A percentile compares a stretch with the other conserved stretches of the same genome.
Evolutionary conservation across 2,888 invertebrate species (phyloP).

Genomic region (Caenorhabditis sulstoni): DNA sequence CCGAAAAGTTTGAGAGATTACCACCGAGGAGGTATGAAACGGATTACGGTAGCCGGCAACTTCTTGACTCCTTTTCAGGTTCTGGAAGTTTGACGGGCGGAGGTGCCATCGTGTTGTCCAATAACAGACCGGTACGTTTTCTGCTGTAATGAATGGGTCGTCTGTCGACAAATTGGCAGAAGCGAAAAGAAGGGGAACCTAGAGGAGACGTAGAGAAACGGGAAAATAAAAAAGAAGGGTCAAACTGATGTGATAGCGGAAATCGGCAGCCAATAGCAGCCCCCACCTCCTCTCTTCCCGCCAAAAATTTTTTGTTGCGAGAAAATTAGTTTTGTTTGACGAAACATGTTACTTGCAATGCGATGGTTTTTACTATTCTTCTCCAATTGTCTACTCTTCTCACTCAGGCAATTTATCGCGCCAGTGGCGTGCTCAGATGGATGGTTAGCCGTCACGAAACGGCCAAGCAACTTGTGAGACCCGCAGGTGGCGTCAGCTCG

Average conservation of each 20-base stretch:
- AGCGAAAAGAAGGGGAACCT: constrained; percentile 8
- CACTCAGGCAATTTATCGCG: too few species aligned
- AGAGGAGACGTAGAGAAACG: constrained; percentile 15
- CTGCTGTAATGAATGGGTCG: constrained; percentile 1
- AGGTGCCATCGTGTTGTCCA: constrained; percentile 68
- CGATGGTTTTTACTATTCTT: too few species aligned
- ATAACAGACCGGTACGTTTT: constrained; percentile 60
- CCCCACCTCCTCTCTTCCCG: neutral
- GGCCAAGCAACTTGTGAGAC: too few species aligned
- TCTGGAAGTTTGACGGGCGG: constrained; percentile 75
- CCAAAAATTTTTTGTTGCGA: too few species aligned
- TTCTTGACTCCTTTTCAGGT: constrained; percentile 44
- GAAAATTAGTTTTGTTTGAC: too few species aligned
- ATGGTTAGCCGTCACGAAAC: too few species aligned
- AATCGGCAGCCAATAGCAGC: constrained; percentile 13
- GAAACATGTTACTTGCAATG: too few species aligned
- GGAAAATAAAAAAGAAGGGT: constrained; percentile 16
- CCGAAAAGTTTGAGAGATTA: constrained; percentile 64
- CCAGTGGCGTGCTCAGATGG: too few species aligned
- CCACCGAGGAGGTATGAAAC: constrained; percentile 57
- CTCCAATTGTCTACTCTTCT: too few species aligned
- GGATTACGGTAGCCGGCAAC: neutral
- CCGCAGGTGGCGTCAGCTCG: too few species aligned
- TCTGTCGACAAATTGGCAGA: constrained; percentile 7
- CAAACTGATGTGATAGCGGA: constrained; percentile 39